Evolutionary conservation across 2,888 invertebrate genomes (phyloP).

Genomic region (Netelia fuscicornis): DNA sequence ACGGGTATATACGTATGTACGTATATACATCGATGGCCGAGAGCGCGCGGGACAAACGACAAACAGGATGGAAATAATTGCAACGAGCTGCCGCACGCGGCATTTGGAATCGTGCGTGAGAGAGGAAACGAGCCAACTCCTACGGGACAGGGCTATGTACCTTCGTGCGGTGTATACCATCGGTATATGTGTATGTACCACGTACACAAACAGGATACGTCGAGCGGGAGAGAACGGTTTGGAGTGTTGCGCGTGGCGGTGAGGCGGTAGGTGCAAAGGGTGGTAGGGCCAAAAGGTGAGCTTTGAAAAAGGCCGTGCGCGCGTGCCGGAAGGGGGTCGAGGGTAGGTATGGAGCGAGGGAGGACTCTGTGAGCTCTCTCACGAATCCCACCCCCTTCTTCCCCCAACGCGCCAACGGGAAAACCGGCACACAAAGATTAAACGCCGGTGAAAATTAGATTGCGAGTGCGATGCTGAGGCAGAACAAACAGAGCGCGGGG

Average conservation of each 20-base stretch:
- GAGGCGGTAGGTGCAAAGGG: slow-evolving; percentile 55
- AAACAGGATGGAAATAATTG: slow-evolving; percentile 76
- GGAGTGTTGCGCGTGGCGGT: slow-evolving; percentile 41
- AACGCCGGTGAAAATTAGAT: slow-evolving; percentile 82
- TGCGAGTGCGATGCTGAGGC: slow-evolving; percentile 76
- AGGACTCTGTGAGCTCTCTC: slow-evolving; percentile 42
- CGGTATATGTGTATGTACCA: slow-evolving; percentile 16
- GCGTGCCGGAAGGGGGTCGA: slow-evolving; percentile 71
- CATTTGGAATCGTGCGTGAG: slow-evolving; percentile 71
- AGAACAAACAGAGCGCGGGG: slow-evolving; percentile 66
- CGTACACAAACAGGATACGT: slow-evolving; percentile 19
- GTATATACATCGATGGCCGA: slow-evolving; percentile 38
- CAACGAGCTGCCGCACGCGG: slow-evolving; percentile 70
- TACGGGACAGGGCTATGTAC: slow-evolving; percentile 36
- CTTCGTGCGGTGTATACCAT: neutral
- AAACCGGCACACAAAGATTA: slow-evolving; percentile 78
- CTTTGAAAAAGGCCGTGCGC: slow-evolving; percentile 75
- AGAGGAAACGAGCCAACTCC: slow-evolving; percentile 61
- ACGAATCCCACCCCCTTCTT: slow-evolving; percentile 50
- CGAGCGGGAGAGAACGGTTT: slow-evolving; percentile 27
- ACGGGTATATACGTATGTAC: slow-evolving; percentile 44
- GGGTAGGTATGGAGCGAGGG: slow-evolving; percentile 15
- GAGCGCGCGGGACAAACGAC: slow-evolving; percentile 70
- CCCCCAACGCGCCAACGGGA: slow-evolving; percentile 39
- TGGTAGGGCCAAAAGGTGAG: slow-evolving; percentile 67